Percentiles rank a stretch among this genome's conserved stretches.
Evolutionary conservation across 2,797 vertebrate genomes (phyloP).

Genomic region (Cossypha polioptera): DNA sequence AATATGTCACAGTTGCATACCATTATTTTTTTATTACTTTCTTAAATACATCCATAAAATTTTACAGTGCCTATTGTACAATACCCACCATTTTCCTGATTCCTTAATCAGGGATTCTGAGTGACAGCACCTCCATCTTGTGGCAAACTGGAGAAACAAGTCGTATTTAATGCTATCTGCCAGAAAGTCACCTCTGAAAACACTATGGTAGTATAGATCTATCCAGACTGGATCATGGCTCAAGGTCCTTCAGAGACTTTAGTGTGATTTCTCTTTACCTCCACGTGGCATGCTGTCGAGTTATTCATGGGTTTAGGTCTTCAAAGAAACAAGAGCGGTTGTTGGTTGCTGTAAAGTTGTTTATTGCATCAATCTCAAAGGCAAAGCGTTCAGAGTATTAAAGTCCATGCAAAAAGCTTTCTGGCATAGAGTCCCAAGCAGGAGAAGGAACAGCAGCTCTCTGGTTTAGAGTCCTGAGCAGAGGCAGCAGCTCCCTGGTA

Average conservation of each 20-base stretch:
- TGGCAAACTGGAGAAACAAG: slow-evolving; percentile 39
- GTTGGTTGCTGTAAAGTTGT: too few relatives aligned
- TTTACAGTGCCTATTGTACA: neutral
- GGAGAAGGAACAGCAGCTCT: too few relatives aligned
- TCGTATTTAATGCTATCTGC: neutral
- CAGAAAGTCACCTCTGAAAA: neutral
- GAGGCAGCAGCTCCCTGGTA: too few relatives aligned
- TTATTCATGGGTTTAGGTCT: too few relatives aligned
- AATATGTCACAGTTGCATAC: neutral
- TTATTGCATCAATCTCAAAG: too few relatives aligned
- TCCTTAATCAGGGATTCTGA: neutral
- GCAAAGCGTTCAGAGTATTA: too few relatives aligned
- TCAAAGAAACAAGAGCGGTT: too few relatives aligned
- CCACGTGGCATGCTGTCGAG: neutral
- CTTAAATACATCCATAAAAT: neutral
- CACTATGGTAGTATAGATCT: neutral
- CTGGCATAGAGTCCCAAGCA: too few relatives aligned
- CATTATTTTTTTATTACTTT: slow-evolving; percentile 22
- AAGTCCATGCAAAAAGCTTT: too few relatives aligned
- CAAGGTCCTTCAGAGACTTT: neutral
- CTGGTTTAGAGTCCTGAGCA: too few relatives aligned
- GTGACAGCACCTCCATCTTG: slow-evolving; percentile 61
- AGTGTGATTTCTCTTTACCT: neutral
- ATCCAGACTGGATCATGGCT: neutral
- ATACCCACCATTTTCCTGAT: neutral